Base-by-base conservation (phyloP, 2,797 vertebrate genomes). In the Molossus alvarezi region DNA sequence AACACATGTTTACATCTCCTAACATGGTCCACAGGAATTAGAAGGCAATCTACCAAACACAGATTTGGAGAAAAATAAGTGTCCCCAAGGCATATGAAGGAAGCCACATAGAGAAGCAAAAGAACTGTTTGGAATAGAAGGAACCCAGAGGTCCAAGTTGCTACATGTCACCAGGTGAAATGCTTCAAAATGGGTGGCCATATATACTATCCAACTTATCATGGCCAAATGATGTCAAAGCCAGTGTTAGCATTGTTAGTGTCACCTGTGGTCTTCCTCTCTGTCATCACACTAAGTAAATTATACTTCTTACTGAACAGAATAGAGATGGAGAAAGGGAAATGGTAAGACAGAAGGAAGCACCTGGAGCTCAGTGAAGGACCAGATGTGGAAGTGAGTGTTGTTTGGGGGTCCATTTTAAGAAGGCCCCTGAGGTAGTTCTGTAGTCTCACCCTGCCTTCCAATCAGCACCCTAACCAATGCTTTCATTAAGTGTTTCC, bases 31-130 rank as follows among this genome's bases (percentile, higher is more conserved):
- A 60, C 15, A 48, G 53, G 33, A 89, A 86, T 55, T 55, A 79
- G 76, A 88, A 80, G 75, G 25, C 23, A 83, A 37, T 67, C 33
- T 21, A 67, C 57, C 37, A 81, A 87, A 85, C 37, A 76, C n/a
- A 92, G 48, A 85, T 75, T 82, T 65, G 17, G 53, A 55, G 65
- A 71, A 73, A 72, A 27, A 79, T 62, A 58, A 18, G 48, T 62
- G 29, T 7, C 11, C 75, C 17, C 53, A 51, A 88, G 62, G 13
- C 55, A 53, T 69, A 5, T 62, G 80, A 94, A 76, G 25, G 41
- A 75, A 6, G 60, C 67, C 51, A 87, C 21, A 6, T 37, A 37
- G 55, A 93, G 67, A 96, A 94, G 18, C 62, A 91, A 91, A 93
- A 73, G 80, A 87, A 58, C n/a, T 88, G n/a, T n/a, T 67, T 58